Base-by-base conservation (phyloP, 2,797 vertebrate genomes). In the Buceros bicornis region DNA sequence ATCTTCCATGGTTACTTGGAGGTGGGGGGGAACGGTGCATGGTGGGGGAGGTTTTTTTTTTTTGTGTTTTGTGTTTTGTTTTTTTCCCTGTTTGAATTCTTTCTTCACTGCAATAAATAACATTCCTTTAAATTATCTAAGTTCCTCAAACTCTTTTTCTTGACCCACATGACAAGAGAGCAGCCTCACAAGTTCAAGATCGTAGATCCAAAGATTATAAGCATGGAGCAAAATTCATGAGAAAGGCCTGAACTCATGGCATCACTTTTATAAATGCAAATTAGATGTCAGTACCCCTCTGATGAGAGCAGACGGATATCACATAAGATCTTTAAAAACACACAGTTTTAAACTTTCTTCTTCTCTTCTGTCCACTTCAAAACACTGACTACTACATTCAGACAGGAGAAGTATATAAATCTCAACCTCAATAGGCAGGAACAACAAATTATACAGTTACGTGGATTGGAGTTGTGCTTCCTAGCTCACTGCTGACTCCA, bases 171-270 rank as follows among this genome's bases (percentile, higher is more conserved):
- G 67, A 89, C 48, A 87, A 94, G 28, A 90, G 17, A 93, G 24
- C 53, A 93, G 35, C 54, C 60, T 96, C 11, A 11, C 37, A 95
- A 93, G 54, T 91, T 97, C 91, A 86, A 61, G 90, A 78, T 72
- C 57, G 45, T 96, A 97, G 98, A 95, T 97, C 82, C 24, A 87
- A 93, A 96, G 53, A 92, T 90, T 96, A 93, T 57, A 95, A 96
- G 73, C 53, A 90, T 43, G 26, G 28, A 97, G 11, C 13, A 94
- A 94, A 91, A 94, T 81, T 95, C 42, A 91, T 96, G 96, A 97
- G 91, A 98, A 97, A 96, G 26, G 3, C 42, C 51, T 96, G 92
- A 97, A 97, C 47, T 96, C 47, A 61, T 65, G 65, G 50, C 80
- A 94, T 5, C 16, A 5, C 45, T 78, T 89, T 84, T 73, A 81